Percentiles rank a stretch among this genome's conserved stretches.
Evolutionary conservation across 2,888 invertebrate genomes (phyloP).

Genomic region (Diarsia dahlii): DNA sequence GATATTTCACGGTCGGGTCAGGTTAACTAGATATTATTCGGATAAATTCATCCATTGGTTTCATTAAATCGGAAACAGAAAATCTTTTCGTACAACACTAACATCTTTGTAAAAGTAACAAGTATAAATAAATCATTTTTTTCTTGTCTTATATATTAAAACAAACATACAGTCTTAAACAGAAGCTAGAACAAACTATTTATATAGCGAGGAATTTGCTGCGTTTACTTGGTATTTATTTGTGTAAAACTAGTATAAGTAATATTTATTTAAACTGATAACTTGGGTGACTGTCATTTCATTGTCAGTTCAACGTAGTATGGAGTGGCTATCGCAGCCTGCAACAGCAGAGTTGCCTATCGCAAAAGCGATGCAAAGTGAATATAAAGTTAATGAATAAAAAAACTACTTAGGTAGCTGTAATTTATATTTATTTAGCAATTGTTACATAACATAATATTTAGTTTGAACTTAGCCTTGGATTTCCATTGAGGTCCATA

Average conservation of each 20-base stretch:
- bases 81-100: neutral
- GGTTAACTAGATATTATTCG: too few species aligned
- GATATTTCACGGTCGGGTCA: too few species aligned
- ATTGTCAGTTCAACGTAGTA: neutral
- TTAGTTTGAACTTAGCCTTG: neutral
- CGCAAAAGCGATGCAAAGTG: neutral
- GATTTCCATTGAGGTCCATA: neutral
- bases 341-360: too few species aligned
- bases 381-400: neutral
- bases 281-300: neutral
- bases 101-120: neutral
- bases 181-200: conserved; percentile 53
- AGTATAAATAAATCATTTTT: conserved; percentile 56
- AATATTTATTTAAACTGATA: conserved; percentile 19
- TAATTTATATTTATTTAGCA: neutral
- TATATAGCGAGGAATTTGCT: conserved; percentile 26
- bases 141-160: conserved; percentile 4
- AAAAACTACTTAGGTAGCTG: too few species aligned
- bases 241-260: neutral
- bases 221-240: conserved; percentile 34
- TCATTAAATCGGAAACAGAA: neutral
- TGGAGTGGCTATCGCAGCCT: neutral
- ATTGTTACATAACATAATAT: too few species aligned
- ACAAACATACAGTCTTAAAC: conserved; percentile 28
- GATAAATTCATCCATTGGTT: neutral